phyloP scores from a whole-genome alignment of 2,797 vertebrate species.

The Acrossocheilus wenchowensis region DNA sequence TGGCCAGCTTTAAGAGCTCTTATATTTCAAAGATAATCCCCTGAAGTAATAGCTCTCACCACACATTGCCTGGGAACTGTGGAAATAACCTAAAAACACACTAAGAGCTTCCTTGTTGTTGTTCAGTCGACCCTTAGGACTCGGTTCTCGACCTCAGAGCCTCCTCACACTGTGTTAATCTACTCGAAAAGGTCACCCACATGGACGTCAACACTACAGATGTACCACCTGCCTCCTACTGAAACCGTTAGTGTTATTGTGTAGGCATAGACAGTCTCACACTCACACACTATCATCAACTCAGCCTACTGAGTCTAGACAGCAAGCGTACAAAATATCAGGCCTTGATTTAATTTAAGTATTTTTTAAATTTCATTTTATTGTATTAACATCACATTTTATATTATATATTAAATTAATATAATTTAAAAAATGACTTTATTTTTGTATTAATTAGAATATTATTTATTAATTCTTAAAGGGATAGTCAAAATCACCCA shows the following conservation, averaged over 20 bases:
- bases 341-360: neutral
- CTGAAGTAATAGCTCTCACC: slow-evolving; percentile 9
- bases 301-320: neutral
- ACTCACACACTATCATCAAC: neutral
- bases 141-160: neutral
- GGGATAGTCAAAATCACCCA: no score
- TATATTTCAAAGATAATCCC: slow-evolving; percentile 25
- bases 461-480: no score
- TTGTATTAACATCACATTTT: no score
- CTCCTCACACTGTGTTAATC: slow-evolving; percentile 10
- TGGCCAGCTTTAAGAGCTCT: slow-evolving; percentile 11
- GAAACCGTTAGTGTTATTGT: neutral
- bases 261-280: neutral
- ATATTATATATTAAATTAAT: no score
- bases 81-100: slow-evolving; percentile 34
- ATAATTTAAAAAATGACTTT: no score
- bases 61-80: neutral
- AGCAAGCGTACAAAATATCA: neutral
- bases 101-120: slow-evolving; percentile 6
- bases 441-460: no score
- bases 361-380: no score
- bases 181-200: slow-evolving; percentile 26
- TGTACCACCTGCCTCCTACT: slow-evolving; percentile 1
- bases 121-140: neutral
- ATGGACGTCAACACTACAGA: neutral